These are phyloP conservation scores for Tethya wilhelma DNA, from an alignment of 37 sponge, comb jelly and placozoan genomes.

Conservation along the genomic window DNA sequence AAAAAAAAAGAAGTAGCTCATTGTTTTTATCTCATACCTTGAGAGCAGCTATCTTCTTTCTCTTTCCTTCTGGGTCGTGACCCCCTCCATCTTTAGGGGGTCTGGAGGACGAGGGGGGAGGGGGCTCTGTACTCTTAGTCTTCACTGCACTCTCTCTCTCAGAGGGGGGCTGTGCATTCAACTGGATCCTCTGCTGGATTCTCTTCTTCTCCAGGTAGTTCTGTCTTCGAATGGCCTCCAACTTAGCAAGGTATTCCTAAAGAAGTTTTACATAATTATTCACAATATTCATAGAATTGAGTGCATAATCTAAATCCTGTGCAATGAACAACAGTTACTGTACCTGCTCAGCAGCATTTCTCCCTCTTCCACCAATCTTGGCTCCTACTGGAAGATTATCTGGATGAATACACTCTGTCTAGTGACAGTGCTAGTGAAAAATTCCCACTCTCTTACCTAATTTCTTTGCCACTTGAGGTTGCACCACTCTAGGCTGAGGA, in stretches of 20 bases:
- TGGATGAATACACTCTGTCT: background rate
- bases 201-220: slow-evolving; percentile 86
- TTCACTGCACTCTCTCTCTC: background rate
- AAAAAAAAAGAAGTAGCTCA: too few relatives aligned
- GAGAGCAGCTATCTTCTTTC: slow-evolving; percentile 90
- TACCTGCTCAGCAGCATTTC: slow-evolving; percentile 1
- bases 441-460: too few relatives aligned
- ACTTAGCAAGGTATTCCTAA: slow-evolving; percentile 84
- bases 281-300: background rate
- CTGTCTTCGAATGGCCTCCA: slow-evolving; percentile 85
- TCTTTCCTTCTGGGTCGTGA: slow-evolving; percentile 77
- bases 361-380: background rate
- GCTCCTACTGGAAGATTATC: too few relatives aligned
- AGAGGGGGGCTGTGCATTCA: background rate
- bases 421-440: too few relatives aligned
- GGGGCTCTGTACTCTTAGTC: background rate
- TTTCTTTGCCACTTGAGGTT: background rate
- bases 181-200: slow-evolving; percentile 61
- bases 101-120: too few relatives aligned
- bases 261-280: background rate
- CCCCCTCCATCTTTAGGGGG: too few relatives aligned
- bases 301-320: background rate
- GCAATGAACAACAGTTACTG: background rate
- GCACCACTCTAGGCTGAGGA: background rate
- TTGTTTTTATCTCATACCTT: slow-evolving; percentile 59